Evolutionary conservation across 2,888 invertebrate species (phyloP).

Genomic region (Abrostola triplasia): DNA sequence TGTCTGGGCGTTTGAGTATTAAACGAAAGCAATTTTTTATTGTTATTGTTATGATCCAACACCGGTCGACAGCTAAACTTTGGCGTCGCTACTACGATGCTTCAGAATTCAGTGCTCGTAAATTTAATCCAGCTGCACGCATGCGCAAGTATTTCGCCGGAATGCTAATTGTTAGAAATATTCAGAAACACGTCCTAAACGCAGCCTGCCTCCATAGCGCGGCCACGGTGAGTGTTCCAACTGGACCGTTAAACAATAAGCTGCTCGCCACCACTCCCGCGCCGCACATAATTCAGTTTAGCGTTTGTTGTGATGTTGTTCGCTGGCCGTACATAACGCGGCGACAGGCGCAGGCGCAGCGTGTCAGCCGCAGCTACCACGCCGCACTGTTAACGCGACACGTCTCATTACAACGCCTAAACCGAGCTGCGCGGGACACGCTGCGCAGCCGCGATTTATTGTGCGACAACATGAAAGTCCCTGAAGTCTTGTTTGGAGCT

Average conservation of each 20-base stretch:
- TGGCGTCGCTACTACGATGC: too few relatives aligned
- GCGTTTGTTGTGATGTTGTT: slow-evolving; percentile 11
- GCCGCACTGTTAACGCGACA: slow-evolving; percentile 33
- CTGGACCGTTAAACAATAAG: neutral
- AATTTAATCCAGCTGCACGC: too few relatives aligned
- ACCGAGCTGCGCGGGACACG: slow-evolving; percentile 11
- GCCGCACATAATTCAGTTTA: slow-evolving; percentile 19
- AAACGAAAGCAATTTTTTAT: too few relatives aligned
- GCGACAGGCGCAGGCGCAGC: slow-evolving; percentile 26
- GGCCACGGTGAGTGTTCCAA: neutral
- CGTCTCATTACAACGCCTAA: slow-evolving; percentile 47
- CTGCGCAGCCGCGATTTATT: slow-evolving; percentile 44
- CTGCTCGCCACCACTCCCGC: slow-evolving; percentile 4
- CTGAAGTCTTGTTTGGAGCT: slow-evolving; percentile 34
- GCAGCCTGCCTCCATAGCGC: too few relatives aligned
- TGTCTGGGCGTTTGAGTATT: too few relatives aligned
- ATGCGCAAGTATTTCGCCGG: too few relatives aligned
- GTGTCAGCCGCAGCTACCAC: slow-evolving; percentile 32
- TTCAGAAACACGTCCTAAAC: too few relatives aligned
- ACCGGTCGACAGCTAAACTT: too few relatives aligned
- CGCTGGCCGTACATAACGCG: slow-evolving; percentile 22
- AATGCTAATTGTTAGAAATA: too few relatives aligned
- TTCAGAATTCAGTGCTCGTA: too few relatives aligned
- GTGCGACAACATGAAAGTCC: slow-evolving; percentile 12
- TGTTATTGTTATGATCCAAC: too few relatives aligned